Percentiles rank a stretch among this genome's conserved stretches.
These are phyloP conservation scores for Drosophila nannoptera DNA, from an alignment of 1,140 invertebrate species.

Conservation along the genomic window DNA sequence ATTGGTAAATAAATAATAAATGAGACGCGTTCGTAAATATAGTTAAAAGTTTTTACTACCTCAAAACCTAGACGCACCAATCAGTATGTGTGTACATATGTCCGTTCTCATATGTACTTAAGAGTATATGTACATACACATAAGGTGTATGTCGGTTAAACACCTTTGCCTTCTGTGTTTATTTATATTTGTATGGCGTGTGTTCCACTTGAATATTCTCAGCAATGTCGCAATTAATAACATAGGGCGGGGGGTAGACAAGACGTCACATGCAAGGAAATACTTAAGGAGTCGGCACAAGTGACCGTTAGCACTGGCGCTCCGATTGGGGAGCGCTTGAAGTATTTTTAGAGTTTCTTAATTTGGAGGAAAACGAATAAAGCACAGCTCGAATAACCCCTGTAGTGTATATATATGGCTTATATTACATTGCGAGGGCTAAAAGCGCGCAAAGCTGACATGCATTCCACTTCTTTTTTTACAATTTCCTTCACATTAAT, in stretches of 20 bases:
- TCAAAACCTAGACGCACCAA: constrained; percentile 3
- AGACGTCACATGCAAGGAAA: constrained; percentile 38
- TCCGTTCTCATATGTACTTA: background rate
- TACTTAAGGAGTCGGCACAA: constrained; percentile 6
- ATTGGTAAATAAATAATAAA: constrained; percentile 58
- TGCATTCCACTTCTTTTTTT: background rate
- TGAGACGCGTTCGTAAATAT: constrained; percentile 45
- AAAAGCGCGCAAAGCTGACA: constrained; percentile 2
- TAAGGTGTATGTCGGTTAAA: constrained; percentile 30
- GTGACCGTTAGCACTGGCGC: constrained; percentile 10
- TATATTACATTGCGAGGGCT: background rate
- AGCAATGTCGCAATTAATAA: constrained; percentile 61
- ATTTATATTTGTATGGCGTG: constrained; percentile 50
- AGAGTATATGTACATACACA: background rate
- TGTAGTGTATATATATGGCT: background rate
- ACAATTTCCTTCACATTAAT: background rate
- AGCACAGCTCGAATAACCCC: constrained; percentile 14
- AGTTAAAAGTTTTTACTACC: constrained; percentile 49
- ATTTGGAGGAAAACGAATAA: constrained; percentile 17
- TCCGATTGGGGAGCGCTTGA: constrained; percentile 20
- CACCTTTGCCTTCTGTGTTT: constrained; percentile 42
- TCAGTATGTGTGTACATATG: background rate
- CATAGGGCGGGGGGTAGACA: constrained; percentile 19
- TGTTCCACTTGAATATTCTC: constrained; percentile 52
- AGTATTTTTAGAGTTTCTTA: constrained; percentile 4